phyloP scores from a whole-genome alignment of 2,888 invertebrate species.

The Agapostemon virescens region DNA sequence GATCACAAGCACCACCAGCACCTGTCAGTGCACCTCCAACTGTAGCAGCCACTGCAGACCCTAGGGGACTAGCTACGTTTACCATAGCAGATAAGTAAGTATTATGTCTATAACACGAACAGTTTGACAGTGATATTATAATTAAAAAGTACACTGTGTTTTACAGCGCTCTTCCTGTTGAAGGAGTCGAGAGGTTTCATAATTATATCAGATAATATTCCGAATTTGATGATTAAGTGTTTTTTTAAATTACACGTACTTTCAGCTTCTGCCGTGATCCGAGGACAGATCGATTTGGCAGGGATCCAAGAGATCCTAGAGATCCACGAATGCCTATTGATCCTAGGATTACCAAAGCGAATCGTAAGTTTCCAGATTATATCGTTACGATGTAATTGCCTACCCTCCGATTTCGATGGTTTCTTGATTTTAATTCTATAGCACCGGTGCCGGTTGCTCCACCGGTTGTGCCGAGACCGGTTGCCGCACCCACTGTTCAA shows the following conservation, averaged over 20 bases:
- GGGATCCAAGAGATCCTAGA: slow-evolving; percentile 77
- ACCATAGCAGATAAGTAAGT: slow-evolving; percentile 76
- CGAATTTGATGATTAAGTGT: slow-evolving; percentile 9
- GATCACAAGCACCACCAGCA: slow-evolving; percentile 78
- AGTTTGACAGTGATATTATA: slow-evolving; percentile 37
- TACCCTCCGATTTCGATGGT: too few relatives aligned
- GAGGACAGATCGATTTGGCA: slow-evolving; percentile 76
- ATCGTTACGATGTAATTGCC: too few relatives aligned
- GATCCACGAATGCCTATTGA: slow-evolving; percentile 85
- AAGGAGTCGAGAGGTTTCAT: slow-evolving; percentile 78
- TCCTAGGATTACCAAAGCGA: slow-evolving; percentile 84
- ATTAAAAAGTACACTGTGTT: slow-evolving; percentile 58
- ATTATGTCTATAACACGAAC: slow-evolving; percentile 18
- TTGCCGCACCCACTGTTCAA: slow-evolving; percentile 72
- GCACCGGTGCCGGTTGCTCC: slow-evolving; percentile 70
- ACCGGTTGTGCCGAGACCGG: slow-evolving; percentile 75
- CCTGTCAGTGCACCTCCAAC: slow-evolving; percentile 67
- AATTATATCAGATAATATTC: slow-evolving; percentile 51
- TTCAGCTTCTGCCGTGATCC: slow-evolving; percentile 77
- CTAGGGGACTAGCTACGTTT: slow-evolving; percentile 74
- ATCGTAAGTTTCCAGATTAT: slow-evolving; percentile 73
- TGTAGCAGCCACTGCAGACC: slow-evolving; percentile 65
- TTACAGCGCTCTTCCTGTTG: slow-evolving; percentile 78
- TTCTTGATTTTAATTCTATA: slow-evolving; percentile 32
- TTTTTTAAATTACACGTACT: slow-evolving; percentile 46